These are phyloP conservation scores for Baronia brevicornis DNA, from an alignment of 2,888 invertebrate genomes.

Conservation along the genomic window DNA sequence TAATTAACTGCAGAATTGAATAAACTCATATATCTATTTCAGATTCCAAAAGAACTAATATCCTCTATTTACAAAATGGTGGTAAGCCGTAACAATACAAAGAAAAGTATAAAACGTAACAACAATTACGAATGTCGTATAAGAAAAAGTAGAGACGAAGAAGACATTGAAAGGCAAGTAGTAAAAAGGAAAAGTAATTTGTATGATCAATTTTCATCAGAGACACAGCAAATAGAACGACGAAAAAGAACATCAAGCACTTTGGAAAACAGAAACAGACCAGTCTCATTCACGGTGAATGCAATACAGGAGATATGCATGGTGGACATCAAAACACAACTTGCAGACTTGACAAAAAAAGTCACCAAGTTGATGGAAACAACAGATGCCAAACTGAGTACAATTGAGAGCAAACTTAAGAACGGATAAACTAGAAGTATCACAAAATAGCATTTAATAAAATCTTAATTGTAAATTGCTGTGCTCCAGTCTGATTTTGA, in stretches of 20 bases:
- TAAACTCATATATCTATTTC: too few species aligned
- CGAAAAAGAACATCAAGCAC: slow-evolving; percentile 50
- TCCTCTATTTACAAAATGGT: slow-evolving; percentile 84
- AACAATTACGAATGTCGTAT: slow-evolving; percentile 64
- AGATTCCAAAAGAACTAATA: slow-evolving; percentile 84
- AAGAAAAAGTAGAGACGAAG: slow-evolving; percentile 42
- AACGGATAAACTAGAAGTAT: slow-evolving; percentile 17
- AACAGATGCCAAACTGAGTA: slow-evolving; percentile 41
- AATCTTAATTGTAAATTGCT: too few species aligned
- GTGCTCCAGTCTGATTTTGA: too few species aligned
- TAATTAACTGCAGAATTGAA: too few species aligned
- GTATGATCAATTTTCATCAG: slow-evolving; percentile 56
- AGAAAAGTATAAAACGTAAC: slow-evolving; percentile 68
- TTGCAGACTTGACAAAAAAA: slow-evolving; percentile 54
- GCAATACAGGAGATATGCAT: slow-evolving; percentile 69
- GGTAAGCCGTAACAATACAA: slow-evolving; percentile 78
- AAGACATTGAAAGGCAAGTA: slow-evolving; percentile 37
- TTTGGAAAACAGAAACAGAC: slow-evolving; percentile 40
- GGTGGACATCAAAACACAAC: slow-evolving; percentile 63
- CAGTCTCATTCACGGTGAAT: slow-evolving; percentile 52
- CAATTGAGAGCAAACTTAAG: slow-evolving; percentile 47
- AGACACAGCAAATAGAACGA: slow-evolving; percentile 59
- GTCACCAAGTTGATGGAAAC: slow-evolving; percentile 53
- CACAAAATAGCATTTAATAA: too few species aligned
- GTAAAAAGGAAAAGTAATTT: slow-evolving; percentile 66